Conservation (phyloP, 2,113 vertebrate genomes). For the Stegostoma tigrinum region DNA sequence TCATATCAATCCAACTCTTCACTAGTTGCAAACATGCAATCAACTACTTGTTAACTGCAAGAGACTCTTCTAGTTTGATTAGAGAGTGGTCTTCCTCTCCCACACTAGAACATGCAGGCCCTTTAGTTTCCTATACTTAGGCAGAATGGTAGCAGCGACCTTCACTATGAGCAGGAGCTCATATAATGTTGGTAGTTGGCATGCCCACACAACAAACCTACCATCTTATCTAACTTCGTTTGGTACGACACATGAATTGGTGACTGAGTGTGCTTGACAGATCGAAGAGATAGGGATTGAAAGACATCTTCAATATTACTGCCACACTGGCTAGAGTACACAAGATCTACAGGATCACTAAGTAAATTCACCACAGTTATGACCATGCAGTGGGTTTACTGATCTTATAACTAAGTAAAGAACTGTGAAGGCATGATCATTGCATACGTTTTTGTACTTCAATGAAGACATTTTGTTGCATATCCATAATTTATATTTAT, state of each 20-base stretch:
- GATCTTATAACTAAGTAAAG: background rate
- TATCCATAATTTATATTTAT: background rate
- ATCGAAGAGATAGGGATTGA: background rate
- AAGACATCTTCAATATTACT: background rate
- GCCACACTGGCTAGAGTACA: background rate
- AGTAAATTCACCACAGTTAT: background rate
- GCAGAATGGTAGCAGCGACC: too few species aligned
- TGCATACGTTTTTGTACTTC: background rate
- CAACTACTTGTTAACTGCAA: too few species aligned
- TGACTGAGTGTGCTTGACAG: background rate
- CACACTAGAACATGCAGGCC: too few species aligned
- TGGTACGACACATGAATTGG: background rate
- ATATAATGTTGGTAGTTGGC: too few species aligned
- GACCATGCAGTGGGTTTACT: background rate
- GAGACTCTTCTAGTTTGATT: too few species aligned
- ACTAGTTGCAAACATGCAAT: too few species aligned
- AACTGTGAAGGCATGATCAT: background rate
- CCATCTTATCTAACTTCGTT: background rate
- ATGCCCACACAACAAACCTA: too few species aligned
- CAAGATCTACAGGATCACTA: background rate
- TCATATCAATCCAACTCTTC: too few species aligned
- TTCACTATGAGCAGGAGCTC: too few species aligned
- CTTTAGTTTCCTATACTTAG: too few species aligned
- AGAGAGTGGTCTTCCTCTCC: too few species aligned
- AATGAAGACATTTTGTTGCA: background rate